A percentile compares a stretch with the other conserved stretches of the same genome.
Conservation (phyloP, 2,113 vertebrate species). For the Eulemur rufifrons region DNA sequence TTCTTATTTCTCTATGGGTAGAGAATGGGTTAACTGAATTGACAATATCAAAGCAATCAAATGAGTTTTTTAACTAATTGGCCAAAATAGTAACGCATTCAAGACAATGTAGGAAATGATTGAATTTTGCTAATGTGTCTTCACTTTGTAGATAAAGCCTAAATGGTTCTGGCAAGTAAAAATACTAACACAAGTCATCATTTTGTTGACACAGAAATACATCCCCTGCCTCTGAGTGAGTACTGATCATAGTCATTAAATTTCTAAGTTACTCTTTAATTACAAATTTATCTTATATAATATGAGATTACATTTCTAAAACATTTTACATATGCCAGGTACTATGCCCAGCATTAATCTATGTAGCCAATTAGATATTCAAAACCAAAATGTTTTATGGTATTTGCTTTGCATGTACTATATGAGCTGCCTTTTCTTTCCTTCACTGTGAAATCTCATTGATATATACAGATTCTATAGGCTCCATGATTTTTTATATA, state of each 20-base stretch:
- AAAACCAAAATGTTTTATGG: neutral
- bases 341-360: neutral
- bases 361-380: neutral
- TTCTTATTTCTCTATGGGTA: neutral
- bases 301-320: neutral
- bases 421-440: neutral
- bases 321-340: neutral
- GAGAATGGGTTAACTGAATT: neutral
- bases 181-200: neutral
- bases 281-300: neutral
- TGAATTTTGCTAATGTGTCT: neutral
- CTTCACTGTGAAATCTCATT: neutral
- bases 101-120: neutral
- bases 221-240: neutral
- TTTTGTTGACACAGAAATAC: neutral
- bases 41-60: slow-evolving; percentile 36
- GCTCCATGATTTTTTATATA: neutral
- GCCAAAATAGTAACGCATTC: neutral
- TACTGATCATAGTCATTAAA: neutral
- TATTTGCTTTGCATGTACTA: neutral
- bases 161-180: neutral
- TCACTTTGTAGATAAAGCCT: neutral
- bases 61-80: neutral
- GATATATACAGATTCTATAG: neutral
- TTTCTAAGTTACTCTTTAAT: neutral